Evolutionary conservation across 2,797 vertebrate species (phyloP).

Genomic region (Arrhamphus sclerolepis): DNA sequence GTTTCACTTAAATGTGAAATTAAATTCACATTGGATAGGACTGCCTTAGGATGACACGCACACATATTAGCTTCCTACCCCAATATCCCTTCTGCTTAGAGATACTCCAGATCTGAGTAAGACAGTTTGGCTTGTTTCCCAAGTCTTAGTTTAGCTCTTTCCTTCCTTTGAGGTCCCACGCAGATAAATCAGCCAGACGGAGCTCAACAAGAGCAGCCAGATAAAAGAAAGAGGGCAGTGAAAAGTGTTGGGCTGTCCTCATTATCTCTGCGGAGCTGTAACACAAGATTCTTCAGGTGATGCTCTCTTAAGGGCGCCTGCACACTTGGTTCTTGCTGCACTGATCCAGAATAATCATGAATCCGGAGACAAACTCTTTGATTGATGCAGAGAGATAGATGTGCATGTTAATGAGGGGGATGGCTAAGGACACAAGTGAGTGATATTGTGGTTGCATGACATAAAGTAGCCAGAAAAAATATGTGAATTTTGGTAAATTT

Average conservation of each 20-base stretch:
- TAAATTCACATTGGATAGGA: constrained; percentile 27
- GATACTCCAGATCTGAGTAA: constrained; percentile 56
- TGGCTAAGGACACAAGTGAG: background rate
- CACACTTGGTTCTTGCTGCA: constrained; percentile 18
- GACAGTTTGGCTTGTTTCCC: constrained; percentile 57
- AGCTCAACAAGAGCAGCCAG: constrained; percentile 51
- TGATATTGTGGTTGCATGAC: background rate
- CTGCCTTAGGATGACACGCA: constrained; percentile 27
- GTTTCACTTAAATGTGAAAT: constrained; percentile 39
- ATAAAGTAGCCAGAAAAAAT: background rate
- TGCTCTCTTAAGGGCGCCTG: constrained; percentile 20
- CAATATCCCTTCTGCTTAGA: constrained; percentile 44
- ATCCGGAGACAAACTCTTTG: background rate
- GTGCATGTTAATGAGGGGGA: background rate
- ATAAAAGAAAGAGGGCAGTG: constrained; percentile 52
- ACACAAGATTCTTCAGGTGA: constrained; percentile 33
- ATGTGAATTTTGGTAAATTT: background rate
- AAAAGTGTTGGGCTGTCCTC: constrained; percentile 49
- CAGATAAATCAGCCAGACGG: constrained; percentile 59
- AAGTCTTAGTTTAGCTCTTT: constrained; percentile 49
- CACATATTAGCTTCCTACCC: constrained; percentile 27
- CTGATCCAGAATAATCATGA: constrained; percentile 23
- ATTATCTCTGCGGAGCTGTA: constrained; percentile 44
- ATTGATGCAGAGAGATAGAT: constrained; percentile 5
- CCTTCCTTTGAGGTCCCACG: constrained; percentile 53